Evolutionary conservation across 2,888 invertebrate species (phyloP), one percentile per base, ranked within the genome.

Genomic region (Leucozona laternaria): DNA sequence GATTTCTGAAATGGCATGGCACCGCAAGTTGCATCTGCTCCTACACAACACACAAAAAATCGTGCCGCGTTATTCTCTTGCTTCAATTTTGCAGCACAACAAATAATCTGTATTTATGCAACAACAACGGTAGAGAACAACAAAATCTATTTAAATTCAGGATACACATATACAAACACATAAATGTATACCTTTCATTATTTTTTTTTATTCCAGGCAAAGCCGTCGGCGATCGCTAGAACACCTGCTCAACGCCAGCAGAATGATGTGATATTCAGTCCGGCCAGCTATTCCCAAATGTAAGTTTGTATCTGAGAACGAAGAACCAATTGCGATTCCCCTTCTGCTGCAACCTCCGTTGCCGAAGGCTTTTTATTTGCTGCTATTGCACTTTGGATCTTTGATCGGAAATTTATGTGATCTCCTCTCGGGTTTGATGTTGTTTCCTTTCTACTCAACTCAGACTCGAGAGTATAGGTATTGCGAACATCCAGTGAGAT

Each of bases 281-380:
- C 93, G 22, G 91, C 90, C 64, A 92, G 91, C 88, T 92, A 91
- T 88, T 91, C 92, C 28, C 93, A 92, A 20, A 89, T 92, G 89
- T 92, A 91, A 91, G 90, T 91, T 89, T 81, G 66, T 60, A 37
- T 53, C 37, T 37, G 13, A 55, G 45, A 50, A 43, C 17, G 57
- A 55, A 80, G 55, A 80, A 68, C 53, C 72, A 71, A 76, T 80
- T 76, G 66, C 66, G 40, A 40, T 68, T 77, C 58, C 66, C 71
- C 55, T 53, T 20, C 43, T 20, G n/a, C 31, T 62, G 40, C 68
- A 40, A 28, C 5, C 22, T 81, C 43, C 50, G 45, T 45, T 48
- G 72, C 80, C 60, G n/a, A 17, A 70, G 81, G 85, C 68, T 79
- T 66, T 64, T 64, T 48, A 64, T 71, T 66, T 60, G 37, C 53